Conservation (phyloP, 1,140 invertebrate species). For the Atta colombica region DNA sequence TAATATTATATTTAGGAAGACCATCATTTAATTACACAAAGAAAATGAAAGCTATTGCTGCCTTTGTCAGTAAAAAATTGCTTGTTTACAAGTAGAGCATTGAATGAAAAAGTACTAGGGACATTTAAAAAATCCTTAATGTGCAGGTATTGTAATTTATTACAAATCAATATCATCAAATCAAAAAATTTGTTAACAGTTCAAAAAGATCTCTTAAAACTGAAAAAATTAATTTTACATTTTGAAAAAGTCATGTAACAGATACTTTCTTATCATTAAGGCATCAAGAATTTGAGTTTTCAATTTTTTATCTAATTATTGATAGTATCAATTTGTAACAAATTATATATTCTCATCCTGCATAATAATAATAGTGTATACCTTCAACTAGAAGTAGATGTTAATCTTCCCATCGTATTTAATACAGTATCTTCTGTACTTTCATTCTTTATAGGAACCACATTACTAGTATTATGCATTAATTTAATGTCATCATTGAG, state of each 20-base stretch:
- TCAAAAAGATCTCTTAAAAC: background rate
- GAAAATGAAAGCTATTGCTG: background rate
- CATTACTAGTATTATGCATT: conserved; percentile 61
- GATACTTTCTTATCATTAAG: background rate
- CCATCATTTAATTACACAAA: background rate
- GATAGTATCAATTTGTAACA: conserved; percentile 24
- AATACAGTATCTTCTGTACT: conserved; percentile 63
- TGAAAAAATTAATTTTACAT: conserved; percentile 5
- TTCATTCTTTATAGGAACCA: conserved; percentile 76
- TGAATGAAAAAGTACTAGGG: conserved; percentile 27
- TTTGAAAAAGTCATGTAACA: background rate
- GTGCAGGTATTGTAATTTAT: background rate
- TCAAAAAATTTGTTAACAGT: background rate
- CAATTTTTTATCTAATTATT: background rate
- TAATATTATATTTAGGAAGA: conserved; percentile 28
- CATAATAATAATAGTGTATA: conserved; percentile 36
- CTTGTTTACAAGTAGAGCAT: conserved; percentile 1
- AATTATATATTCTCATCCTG: conserved; percentile 23
- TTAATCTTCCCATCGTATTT: conserved; percentile 45
- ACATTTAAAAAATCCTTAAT: conserved; percentile 17
- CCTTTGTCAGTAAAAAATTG: conserved; percentile 35
- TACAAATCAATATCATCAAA: conserved; percentile 29
- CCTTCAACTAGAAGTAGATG: conserved; percentile 60
- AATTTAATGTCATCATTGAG: conserved; percentile 59
- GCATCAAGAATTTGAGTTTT: conserved; percentile 3